Evolutionary conservation across 2,888 invertebrate genomes (phyloP).

Genomic region (Pyrrhosoma nymphula): DNA sequence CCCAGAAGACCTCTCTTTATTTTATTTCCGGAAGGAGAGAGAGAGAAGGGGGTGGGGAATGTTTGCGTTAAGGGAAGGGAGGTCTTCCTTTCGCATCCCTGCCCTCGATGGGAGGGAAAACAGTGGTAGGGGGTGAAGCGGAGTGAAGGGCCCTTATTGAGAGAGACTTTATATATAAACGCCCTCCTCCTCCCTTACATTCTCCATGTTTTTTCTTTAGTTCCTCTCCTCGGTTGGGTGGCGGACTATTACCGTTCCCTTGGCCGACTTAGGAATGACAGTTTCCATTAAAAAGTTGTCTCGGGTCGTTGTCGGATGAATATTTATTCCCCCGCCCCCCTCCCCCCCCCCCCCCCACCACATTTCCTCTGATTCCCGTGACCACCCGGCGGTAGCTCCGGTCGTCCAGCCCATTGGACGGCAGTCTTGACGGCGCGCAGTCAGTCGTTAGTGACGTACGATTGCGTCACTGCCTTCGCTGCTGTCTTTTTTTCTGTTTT

Average conservation of each 20-base stretch:
- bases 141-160: background rate
- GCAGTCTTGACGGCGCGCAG: background rate
- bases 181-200: background rate
- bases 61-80: no score
- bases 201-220: background rate
- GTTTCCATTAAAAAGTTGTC: constrained; percentile 35
- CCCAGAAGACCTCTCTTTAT: background rate
- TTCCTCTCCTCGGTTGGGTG: background rate
- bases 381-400: background rate
- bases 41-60: no score
- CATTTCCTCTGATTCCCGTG: background rate
- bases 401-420: background rate
- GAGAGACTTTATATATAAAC: no score
- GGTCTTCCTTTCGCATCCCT: no score
- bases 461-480: background rate
- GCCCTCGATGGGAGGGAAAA: background rate
- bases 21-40: no score
- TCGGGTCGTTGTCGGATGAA: background rate
- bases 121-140: background rate
- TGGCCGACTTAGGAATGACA: constrained; percentile 17
- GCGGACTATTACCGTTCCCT: background rate
- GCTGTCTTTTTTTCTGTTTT: background rate
- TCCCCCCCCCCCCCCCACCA: background rate
- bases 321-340: background rate
- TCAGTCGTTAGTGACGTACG: background rate